phyloP scores from a whole-genome alignment of 1,140 invertebrate genomes.

The Ips typographus region DNA sequence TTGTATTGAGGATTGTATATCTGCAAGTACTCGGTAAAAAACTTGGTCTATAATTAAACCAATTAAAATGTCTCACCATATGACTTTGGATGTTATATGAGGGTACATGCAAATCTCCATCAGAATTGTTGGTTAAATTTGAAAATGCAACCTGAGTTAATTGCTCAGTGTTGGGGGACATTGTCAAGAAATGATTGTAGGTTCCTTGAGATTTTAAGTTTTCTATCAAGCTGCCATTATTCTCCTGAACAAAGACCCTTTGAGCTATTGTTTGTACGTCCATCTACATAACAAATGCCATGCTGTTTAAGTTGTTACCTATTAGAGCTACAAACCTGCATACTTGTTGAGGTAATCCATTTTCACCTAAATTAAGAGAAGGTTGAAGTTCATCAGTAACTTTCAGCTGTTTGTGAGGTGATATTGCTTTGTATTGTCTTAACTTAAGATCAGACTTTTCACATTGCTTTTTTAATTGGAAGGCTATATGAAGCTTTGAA shows the following conservation, averaged over 20 bases:
- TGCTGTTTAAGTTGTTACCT: no score
- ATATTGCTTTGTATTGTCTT: constrained; percentile 43
- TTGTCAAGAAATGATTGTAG: constrained; percentile 25
- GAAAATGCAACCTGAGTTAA: constrained; percentile 13
- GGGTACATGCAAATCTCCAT: background rate
- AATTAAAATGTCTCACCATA: constrained; percentile 9
- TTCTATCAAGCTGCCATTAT: constrained; percentile 12
- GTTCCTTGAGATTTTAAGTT: constrained; percentile 3
- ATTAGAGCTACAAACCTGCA: no score
- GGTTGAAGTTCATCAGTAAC: constrained; percentile 33
- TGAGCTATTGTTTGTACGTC: constrained; percentile 14
- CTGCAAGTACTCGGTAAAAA: background rate
- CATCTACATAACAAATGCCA: background rate
- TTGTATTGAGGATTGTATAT: constrained; percentile 7
- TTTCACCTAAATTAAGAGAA: constrained; percentile 11
- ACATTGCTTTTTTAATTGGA: constrained; percentile 53
- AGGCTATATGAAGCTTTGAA: constrained; percentile 53
- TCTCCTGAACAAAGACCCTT: constrained; percentile 18
- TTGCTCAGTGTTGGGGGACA: background rate
- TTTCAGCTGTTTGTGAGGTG: constrained; percentile 22
- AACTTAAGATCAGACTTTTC: constrained; percentile 52
- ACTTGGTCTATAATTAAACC: background rate
- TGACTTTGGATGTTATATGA: constrained; percentile 10
- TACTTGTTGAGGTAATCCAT: constrained; percentile 12
- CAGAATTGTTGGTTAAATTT: constrained; percentile 6